Evolutionary conservation across 2,888 invertebrate species (phyloP), one percentile per base, ranked within the genome.

Genomic region (Macroteleia sp.): DNA sequence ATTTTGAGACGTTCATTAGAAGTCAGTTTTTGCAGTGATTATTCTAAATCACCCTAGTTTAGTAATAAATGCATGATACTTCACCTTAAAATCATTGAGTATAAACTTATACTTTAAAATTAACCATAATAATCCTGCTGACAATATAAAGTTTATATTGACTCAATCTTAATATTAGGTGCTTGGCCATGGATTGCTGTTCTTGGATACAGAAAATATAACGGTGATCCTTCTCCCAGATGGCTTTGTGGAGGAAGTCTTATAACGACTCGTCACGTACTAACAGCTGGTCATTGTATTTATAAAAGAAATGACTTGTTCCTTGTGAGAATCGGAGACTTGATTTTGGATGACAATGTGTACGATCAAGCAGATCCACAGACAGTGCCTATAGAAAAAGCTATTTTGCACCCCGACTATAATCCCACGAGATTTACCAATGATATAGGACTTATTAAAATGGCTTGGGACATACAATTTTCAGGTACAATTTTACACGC

Each of bases 181-280:
- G 94, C 95, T 54, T 96, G 96, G 94, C 97, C 97, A 0, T 97
- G 96, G 96, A 93, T 96, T 82, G 94, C 94, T 0, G 93, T 95
- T 2, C 91, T 97, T 32, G 97, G 96, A 0, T 97, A 96, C 87
- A 92, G 92, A 77, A 92, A 92, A 2, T 91, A 89, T 64, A 91
- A 92, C 83, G 91, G 91, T 22, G 91, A 85, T 41, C 84, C 73
- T 2, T 85, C 85, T 81, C 92, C 87, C 54, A 89, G 80, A 90
- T 93, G 88, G 92, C 86, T 92, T 59, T 95, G 95, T 83, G 97
- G 97, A 0, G 96, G 95, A 1, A 93, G 94, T 12, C 91, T 96
- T 14, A 93, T 96, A 81, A 93, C 94, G 8, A 86, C 92, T 1
- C 92, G 93, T 0, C 96, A 97, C 88, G 93, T 97, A 0, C 87